These are phyloP conservation scores for Ceratosolen solmsi DNA, from an alignment of 1,140 invertebrate genomes.

Conservation along the genomic window DNA sequence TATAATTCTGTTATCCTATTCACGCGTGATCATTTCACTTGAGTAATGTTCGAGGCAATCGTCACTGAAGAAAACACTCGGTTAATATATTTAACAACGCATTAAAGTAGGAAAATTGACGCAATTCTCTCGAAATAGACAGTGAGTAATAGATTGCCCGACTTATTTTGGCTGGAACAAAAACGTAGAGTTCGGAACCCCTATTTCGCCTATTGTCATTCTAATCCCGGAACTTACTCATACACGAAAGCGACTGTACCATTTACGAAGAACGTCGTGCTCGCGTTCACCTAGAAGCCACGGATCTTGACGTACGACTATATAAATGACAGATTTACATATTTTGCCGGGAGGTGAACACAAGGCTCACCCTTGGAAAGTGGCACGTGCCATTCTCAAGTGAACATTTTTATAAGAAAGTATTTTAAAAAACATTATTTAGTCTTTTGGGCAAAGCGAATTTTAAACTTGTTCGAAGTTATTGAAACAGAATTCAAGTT, in stretches of 20 bases:
- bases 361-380: background rate
- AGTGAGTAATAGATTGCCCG: background rate
- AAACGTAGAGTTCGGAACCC: background rate
- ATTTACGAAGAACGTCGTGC: background rate
- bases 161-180: background rate
- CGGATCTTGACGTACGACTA: conserved; percentile 6
- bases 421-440: conserved; percentile 7
- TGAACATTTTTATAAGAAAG: conserved; percentile 10
- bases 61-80: background rate
- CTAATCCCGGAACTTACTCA: background rate
- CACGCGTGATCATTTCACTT: background rate
- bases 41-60: background rate
- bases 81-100: conserved; percentile 1
- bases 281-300: background rate
- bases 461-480: background rate
- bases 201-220: conserved; percentile 29
- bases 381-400: conserved; percentile 25
- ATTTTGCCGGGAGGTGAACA: conserved; percentile 19
- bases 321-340: conserved; percentile 42
- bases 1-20: background rate
- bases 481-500: background rate
- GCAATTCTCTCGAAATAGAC: background rate
- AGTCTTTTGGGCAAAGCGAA: background rate
- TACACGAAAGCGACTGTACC: background rate
- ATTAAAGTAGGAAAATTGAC: conserved; percentile 34